phyloP scores from a whole-genome alignment of 2,797 vertebrate species.

The Pteropus rufus region DNA sequence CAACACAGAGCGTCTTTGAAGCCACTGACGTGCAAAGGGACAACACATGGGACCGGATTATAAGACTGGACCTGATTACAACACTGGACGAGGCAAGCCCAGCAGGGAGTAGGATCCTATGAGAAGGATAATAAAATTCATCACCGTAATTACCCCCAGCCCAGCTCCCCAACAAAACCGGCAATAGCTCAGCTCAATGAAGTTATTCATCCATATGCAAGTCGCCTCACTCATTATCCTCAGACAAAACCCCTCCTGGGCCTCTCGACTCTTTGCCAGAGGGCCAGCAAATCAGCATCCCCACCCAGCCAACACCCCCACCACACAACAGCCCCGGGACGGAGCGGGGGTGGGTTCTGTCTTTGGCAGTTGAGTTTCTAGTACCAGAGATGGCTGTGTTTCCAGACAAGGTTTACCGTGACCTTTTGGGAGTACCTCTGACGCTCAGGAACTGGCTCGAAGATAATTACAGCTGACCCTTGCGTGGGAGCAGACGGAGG shows the following conservation, averaged over 20 bases:
- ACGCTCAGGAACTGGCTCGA: neutral
- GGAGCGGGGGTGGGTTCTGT: neutral
- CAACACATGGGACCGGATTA: neutral
- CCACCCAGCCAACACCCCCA: neutral
- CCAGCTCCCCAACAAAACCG: neutral
- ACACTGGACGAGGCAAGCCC: neutral
- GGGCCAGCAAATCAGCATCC: neutral
- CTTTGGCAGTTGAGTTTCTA: neutral
- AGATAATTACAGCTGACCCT: neutral
- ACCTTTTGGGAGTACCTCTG: neutral
- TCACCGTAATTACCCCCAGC: slow-evolving; percentile 18
- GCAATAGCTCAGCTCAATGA: slow-evolving; percentile 38
- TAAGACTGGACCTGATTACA: neutral
- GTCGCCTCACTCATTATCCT: neutral
- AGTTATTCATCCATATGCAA: slow-evolving; percentile 59
- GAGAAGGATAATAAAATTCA: slow-evolving; percentile 49
- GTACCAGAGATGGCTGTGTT: fast-evolving
- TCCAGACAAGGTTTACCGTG: neutral
- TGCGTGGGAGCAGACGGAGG: neutral
- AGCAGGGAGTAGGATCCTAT: neutral
- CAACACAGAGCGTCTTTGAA: neutral
- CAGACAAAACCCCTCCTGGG: slow-evolving; percentile 50
- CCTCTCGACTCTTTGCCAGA: neutral
- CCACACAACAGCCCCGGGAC: neutral
- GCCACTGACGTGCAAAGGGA: neutral